A percentile compares a stretch with the other conserved stretches of the same genome.
Evolutionary conservation across 1,140 invertebrate genomes (phyloP).

Genomic region (Drosophila elegans): DNA sequence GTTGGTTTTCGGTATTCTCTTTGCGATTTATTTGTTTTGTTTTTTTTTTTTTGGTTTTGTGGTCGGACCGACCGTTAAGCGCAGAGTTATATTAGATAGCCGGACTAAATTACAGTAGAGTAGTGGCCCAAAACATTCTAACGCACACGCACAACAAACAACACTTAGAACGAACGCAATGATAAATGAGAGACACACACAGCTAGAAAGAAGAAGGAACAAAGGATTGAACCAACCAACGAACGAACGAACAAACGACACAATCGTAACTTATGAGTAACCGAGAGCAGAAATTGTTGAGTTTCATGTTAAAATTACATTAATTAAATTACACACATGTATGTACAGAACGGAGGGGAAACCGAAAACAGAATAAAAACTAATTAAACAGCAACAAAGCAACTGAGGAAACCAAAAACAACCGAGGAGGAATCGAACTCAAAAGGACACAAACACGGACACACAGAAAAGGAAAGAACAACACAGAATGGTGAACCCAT

Average conservation of each 20-base stretch:
- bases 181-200: slow-evolving; percentile 69
- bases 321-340: slow-evolving; percentile 79
- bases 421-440: slow-evolving; percentile 33
- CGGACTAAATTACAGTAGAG: slow-evolving; percentile 50
- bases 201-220: slow-evolving; percentile 59
- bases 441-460: slow-evolving; percentile 73
- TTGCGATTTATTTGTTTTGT: slow-evolving; percentile 24
- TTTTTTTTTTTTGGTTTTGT: slow-evolving; percentile 21
- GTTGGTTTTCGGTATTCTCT: slow-evolving; percentile 60
- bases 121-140: slow-evolving; percentile 39
- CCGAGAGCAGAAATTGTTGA: slow-evolving; percentile 82
- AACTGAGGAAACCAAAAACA: slow-evolving; percentile 30
- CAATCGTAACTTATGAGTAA: slow-evolving; percentile 71
- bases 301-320: slow-evolving; percentile 84
- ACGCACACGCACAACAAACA: slow-evolving; percentile 41
- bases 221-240: slow-evolving; percentile 48
- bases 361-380: slow-evolving; percentile 36
- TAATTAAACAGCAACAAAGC: slow-evolving; percentile 31
- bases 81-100: slow-evolving; percentile 55
- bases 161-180: slow-evolving; percentile 60
- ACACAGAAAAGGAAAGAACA: slow-evolving; percentile 73
- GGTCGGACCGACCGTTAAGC: slow-evolving; percentile 50
- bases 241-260: slow-evolving; percentile 48
- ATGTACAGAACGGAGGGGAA: slow-evolving; percentile 35
- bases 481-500: slow-evolving; percentile 75